Evolutionary conservation across 2,797 vertebrate genomes (phyloP).

Genomic region (Sebastiscus albofasciatus): DNA sequence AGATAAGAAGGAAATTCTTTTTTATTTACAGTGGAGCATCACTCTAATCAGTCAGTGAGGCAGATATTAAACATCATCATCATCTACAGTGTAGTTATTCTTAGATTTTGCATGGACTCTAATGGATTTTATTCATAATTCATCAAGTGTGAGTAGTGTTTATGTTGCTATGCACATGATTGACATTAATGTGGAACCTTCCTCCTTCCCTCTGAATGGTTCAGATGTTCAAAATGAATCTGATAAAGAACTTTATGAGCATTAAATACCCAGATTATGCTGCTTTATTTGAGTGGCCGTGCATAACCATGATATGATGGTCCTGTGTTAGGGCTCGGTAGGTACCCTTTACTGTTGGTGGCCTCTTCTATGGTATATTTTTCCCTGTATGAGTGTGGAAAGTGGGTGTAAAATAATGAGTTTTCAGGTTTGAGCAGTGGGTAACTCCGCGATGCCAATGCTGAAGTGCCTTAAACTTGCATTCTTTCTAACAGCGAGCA

Average conservation of each 20-base stretch:
- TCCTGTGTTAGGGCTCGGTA: neutral
- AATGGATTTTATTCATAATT: neutral
- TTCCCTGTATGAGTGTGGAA: neutral
- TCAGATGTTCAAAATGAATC: neutral
- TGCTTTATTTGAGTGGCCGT: neutral
- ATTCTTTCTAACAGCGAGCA: too few relatives aligned
- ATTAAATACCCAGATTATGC: neutral
- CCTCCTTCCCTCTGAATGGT: neutral
- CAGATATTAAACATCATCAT: neutral
- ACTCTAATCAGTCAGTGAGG: neutral
- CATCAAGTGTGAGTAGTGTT: neutral
- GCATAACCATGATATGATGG: neutral
- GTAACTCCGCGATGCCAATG: too few relatives aligned
- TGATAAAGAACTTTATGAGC: neutral
- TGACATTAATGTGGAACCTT: neutral
- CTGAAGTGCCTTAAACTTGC: too few relatives aligned
- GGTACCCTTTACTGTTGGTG: too few relatives aligned
- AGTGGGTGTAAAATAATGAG: neutral
- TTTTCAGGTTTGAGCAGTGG: neutral
- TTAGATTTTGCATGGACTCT: neutral
- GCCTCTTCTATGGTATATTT: neutral
- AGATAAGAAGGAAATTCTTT: neutral
- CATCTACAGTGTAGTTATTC: neutral
- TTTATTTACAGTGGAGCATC: neutral
- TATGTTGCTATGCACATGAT: neutral